Evolutionary conservation across 2,888 invertebrate species (phyloP), one percentile per base, ranked within the genome.

Genomic region (Nomada hirtipes): DNA sequence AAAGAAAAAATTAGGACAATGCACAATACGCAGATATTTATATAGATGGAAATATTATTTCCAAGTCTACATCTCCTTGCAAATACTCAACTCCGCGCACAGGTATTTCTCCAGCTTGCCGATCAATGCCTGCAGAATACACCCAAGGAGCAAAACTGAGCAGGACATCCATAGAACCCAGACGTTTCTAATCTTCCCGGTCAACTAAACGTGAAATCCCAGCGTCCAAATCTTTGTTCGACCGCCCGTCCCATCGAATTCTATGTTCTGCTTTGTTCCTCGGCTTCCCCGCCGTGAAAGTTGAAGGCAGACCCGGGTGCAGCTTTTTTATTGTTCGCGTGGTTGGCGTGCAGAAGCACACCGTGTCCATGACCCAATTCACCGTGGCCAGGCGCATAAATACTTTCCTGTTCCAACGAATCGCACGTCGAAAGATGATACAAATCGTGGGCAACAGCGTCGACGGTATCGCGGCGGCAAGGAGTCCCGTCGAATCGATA

Each of bases 361-460:
- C 7, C 7, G 4, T 53, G 78, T 86, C 86, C 88, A 50, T 88
- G 88, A 76, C 84, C 84, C 50, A 67, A 68, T 79, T 87, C 57
- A 23, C 20, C 53, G 20, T 47, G 55, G 65, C 67, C 75, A 59
- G 65, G 20, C 55, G 74, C 70, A 59, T 76, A 57, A 87, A 85
- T 77, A 59, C 68, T 83, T 85, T 74, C 79, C 63, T 69, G 78
- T 75, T 78, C 71, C 63, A 87, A 26, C 70, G 84, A 86, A 83
- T 76, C 53, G 64, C 26, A 2, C 57, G n/a, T 61, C 68, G 78
- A 87, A 86, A 82, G 86, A 86, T 75, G 86, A 86, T 82, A 86
- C 82, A 67, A 75, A 80, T 78, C 75, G 63, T 77, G 57, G 79
- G 65, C 82, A 57, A 65, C 75, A 20, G 23, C 23, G 36, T 10